Percentiles rank a stretch among this genome's conserved stretches.
Conservation (phyloP, 2,113 vertebrate species). For the Planiliza haematocheilus region DNA sequence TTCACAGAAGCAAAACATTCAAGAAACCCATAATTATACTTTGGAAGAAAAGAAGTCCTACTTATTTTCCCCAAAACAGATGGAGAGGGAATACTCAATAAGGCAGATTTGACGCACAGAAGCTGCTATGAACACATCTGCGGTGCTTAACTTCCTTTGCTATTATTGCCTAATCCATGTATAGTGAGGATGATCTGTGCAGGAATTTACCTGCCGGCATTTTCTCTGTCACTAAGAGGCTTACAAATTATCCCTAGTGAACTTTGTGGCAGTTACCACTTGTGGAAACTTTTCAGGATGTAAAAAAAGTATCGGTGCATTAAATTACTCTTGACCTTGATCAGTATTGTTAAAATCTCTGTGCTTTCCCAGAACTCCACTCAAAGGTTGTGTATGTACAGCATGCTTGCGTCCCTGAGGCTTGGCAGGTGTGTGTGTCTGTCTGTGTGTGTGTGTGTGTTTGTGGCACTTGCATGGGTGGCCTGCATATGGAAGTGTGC, state of each 20-base stretch:
- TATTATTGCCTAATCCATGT: constrained; percentile 58
- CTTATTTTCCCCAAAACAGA: constrained; percentile 73
- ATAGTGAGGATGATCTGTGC: constrained; percentile 41
- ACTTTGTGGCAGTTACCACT: constrained; percentile 20
- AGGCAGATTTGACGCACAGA: constrained; percentile 56
- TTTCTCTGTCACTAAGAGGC: constrained; percentile 40
- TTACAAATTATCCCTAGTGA: constrained; percentile 40
- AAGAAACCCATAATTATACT: constrained; percentile 76
- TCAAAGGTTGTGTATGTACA: constrained; percentile 12
- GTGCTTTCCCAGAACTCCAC: constrained; percentile 18
- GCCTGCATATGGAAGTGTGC: constrained; percentile 28
- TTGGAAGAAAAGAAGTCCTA: constrained; percentile 62
- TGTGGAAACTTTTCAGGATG: constrained; percentile 14
- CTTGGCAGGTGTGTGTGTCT: constrained; percentile 34
- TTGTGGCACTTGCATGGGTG: constrained; percentile 43
- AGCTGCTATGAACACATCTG: constrained; percentile 50
- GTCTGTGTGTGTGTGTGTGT: constrained; percentile 20
- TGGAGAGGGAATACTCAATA: constrained; percentile 63
- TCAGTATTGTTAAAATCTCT: constrained; percentile 1
- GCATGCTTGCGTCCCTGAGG: constrained; percentile 23
- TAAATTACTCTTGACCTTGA: constrained; percentile 30
- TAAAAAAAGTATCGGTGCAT: constrained; percentile 2
- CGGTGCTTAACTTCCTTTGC: constrained; percentile 22
- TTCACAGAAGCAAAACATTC: constrained; percentile 72
- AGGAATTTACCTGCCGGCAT: constrained; percentile 48